Conservation (phyloP, 2,797 vertebrate genomes). For the Megalops cyprinoides region DNA sequence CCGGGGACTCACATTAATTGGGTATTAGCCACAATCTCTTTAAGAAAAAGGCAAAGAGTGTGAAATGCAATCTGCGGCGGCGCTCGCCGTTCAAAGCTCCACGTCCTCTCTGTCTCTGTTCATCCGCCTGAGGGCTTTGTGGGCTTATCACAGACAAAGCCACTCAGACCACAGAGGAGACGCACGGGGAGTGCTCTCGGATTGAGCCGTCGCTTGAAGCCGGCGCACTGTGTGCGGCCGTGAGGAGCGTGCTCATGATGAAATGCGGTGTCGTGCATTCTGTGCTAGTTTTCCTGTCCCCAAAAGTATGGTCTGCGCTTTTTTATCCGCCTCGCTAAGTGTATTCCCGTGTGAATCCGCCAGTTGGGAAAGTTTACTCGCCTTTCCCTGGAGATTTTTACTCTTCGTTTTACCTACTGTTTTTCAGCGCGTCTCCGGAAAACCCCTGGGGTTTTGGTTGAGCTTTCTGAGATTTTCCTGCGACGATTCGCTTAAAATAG, state of each 20-base stretch:
- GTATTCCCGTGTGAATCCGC: too few species aligned
- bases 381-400: too few species aligned
- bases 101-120: constrained; percentile 58
- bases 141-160: constrained; percentile 55
- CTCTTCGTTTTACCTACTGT: too few species aligned
- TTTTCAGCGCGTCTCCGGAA: too few species aligned
- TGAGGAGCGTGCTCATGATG: neutral
- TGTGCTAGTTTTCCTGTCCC: too few species aligned
- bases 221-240: neutral
- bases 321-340: too few species aligned
- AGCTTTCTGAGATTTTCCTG: constrained; percentile 2
- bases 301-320: too few species aligned
- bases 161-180: neutral
- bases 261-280: too few species aligned
- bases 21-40: constrained; percentile 46
- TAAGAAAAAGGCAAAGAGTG: constrained; percentile 58
- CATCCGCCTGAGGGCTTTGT: constrained; percentile 55
- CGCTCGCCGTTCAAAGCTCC: constrained; percentile 58
- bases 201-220: too few species aligned
- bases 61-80: constrained; percentile 60
- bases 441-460: too few species aligned
- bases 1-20: constrained; percentile 42
- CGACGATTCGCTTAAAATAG: constrained; percentile 7
- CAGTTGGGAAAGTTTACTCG: too few species aligned
- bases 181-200: neutral